Evolutionary conservation across 2,113 vertebrate genomes (phyloP).

Genomic region (Passer montanus): DNA sequence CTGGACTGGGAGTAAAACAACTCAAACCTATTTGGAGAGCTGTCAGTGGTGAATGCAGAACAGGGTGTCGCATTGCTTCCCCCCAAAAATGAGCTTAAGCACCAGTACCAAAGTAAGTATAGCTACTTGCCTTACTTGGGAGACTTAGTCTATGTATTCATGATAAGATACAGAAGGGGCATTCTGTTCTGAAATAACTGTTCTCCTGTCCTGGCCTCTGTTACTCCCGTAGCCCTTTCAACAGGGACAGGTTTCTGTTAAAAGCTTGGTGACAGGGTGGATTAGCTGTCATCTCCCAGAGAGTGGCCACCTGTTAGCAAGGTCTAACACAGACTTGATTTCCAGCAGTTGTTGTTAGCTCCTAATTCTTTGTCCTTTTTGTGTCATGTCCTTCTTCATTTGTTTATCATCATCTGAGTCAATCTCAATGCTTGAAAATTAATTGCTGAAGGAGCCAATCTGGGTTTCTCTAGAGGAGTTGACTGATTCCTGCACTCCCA

Average conservation of each 20-base stretch:
- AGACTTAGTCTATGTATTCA: neutral
- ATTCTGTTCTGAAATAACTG: neutral
- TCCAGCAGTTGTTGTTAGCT: neutral
- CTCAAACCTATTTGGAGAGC: neutral
- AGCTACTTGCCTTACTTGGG: neutral
- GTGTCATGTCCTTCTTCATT: neutral
- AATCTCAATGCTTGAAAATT: neutral
- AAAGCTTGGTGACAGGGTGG: neutral
- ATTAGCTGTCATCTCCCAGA: neutral
- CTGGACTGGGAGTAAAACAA: neutral
- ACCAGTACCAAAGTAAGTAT: neutral
- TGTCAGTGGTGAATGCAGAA: neutral
- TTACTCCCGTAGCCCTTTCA: neutral
- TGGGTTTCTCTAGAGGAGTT: neutral
- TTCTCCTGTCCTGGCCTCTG: neutral
- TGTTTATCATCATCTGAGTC: neutral
- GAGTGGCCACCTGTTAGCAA: neutral
- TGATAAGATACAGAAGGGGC: neutral
- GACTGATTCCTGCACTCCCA: neutral
- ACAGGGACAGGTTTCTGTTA: neutral
- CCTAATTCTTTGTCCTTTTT: neutral
- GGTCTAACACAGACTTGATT: neutral
- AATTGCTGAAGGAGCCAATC: neutral
- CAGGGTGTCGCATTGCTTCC: neutral
- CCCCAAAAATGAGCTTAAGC: neutral